Percentiles rank a stretch among this genome's conserved stretches.
These are phyloP conservation scores for Phocoena phocoena DNA, from an alignment of 2,113 vertebrate species.

Conservation along the genomic window DNA sequence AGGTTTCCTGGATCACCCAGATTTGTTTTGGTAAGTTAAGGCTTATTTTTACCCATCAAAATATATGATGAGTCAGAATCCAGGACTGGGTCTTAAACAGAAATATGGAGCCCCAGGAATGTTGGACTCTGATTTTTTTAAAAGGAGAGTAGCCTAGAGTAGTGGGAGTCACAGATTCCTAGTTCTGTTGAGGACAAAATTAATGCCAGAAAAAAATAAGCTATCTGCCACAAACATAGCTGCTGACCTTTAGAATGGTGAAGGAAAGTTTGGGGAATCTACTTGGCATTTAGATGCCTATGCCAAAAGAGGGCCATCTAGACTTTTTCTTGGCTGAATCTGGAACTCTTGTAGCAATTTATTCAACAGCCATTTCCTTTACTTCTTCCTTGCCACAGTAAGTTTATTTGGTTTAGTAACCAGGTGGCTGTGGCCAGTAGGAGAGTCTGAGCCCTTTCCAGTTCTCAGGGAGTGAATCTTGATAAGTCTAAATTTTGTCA, in stretches of 20 bases:
- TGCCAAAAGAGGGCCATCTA: background rate
- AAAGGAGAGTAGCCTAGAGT: background rate
- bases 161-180: background rate
- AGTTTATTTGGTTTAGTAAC: background rate
- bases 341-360: background rate
- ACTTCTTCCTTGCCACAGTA: background rate
- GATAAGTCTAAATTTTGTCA: background rate
- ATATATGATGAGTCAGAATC: background rate
- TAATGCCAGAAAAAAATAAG: background rate
- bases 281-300: background rate
- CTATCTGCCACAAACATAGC: background rate
- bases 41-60: background rate
- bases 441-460: background rate
- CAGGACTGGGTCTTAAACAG: background rate
- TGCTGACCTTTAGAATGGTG: background rate
- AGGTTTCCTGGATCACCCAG: background rate
- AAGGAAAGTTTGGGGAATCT: background rate
- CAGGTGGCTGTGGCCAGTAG: background rate
- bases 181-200: background rate
- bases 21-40: background rate
- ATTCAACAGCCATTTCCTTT: background rate
- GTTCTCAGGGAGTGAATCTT: background rate
- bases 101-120: background rate
- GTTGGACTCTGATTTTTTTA: background rate
- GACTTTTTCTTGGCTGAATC: background rate